phyloP scores from a whole-genome alignment of 2,888 invertebrate species.

The Phaonia tiefii region DNA sequence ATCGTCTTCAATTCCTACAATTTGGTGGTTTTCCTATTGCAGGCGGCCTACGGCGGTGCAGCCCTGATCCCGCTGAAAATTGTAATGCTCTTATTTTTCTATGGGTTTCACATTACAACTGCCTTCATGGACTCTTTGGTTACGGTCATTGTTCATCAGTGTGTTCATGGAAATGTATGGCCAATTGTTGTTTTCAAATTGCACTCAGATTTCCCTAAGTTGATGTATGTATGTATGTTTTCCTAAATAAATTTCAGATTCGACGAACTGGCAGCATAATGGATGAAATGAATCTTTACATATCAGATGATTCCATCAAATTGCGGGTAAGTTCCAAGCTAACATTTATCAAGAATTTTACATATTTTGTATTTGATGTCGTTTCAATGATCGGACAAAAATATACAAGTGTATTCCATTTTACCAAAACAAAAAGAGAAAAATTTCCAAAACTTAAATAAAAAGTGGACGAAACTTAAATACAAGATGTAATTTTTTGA shows the following conservation, averaged over 20 bases:
- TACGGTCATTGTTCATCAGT: constrained; percentile 45
- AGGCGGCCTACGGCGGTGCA: constrained; percentile 12
- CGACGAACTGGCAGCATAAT: constrained; percentile 47
- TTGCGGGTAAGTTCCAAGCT: constrained; percentile 46
- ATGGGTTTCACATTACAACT: constrained; percentile 56
- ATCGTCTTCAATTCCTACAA: constrained; percentile 67
- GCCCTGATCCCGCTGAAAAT: constrained; percentile 10
- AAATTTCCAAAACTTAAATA: too few relatives aligned
- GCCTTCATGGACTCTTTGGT: constrained; percentile 40
- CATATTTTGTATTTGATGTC: too few relatives aligned
- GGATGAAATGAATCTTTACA: constrained; percentile 61
- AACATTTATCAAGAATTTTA: too few relatives aligned
- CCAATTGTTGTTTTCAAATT: too few relatives aligned
- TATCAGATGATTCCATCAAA: constrained; percentile 42
- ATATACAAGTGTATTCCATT: too few relatives aligned
- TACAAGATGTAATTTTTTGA: too few relatives aligned
- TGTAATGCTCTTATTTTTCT: constrained; percentile 50
- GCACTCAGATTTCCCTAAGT: too few relatives aligned
- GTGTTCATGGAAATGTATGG: constrained; percentile 31
- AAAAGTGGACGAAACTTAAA: too few relatives aligned
- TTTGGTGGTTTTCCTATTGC: constrained; percentile 62
- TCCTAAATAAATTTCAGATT: constrained; percentile 55
- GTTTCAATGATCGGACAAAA: too few relatives aligned
- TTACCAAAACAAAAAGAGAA: too few relatives aligned
- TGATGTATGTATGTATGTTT: neutral